Base-by-base conservation (phyloP, 2,888 invertebrate species). In the Hirtodrosophila trivittata region DNA sequence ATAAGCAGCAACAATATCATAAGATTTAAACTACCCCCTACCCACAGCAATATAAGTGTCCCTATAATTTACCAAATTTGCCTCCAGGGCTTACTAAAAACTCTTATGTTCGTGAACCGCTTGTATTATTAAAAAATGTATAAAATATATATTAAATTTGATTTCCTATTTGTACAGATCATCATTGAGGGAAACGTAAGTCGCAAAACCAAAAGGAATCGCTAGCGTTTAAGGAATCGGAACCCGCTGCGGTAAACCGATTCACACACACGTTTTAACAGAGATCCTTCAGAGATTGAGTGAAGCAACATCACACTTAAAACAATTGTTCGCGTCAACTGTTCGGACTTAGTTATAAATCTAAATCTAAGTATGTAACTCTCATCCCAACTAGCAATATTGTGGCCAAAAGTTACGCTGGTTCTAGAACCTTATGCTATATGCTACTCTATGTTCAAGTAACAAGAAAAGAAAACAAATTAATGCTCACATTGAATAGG, bases 171-270 rank as follows among this genome's bases (percentile, higher is more conserved):
- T 33, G n/a, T 33, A 6, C 58, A 90, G 90, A 90, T 90, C 47
- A 90, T 90, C 64, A 90, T 90, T 78, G 90, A 90, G 73, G 91
- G 91, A 45, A 90, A 91, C 77, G 90, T 91, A 54, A 90, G 90
- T 84, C 89, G 91, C 77, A 90, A 90, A 75, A 89, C 90, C 18
- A 90, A 90, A 83, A 72, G 91, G 74, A 90, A 88, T 87, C 91
- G 90, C 89, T 90, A 90, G 88, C 89, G 89, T 78, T 83, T 87
- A 80, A 87, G 84, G 83, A 88, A 87, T 87, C 88, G 88, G 87
- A 85, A 88, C 82, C 87, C 86, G 21, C 46, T 88, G 78, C 84
- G 87, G 82, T 88, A 81, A 85, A 87, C 89, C 87, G 89, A 86
- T 88, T 87, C 88, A 63, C 16, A 54, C 59, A 55, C 35, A 62